Evolutionary conservation across 2,797 vertebrate species (phyloP).

Genomic region (Thamnophis elegans): DNA sequence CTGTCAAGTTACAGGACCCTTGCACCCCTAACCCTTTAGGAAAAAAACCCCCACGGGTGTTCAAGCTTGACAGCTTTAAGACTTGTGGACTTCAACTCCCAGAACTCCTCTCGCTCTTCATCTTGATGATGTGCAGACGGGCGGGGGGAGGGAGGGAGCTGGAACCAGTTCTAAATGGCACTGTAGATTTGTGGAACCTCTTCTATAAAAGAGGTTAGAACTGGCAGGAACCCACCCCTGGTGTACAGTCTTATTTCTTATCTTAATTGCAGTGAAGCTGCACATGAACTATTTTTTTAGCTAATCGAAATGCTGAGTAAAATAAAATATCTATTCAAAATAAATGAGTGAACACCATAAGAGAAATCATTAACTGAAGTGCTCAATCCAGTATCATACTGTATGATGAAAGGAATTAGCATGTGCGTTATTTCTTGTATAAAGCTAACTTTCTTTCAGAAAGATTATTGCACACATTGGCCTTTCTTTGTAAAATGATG

Average conservation of each 20-base stretch:
- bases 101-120: no score
- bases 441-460: conserved; percentile 22
- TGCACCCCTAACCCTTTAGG: no score
- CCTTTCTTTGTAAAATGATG: conserved; percentile 4
- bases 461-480: neutral
- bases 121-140: no score
- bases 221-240: no score
- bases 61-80: no score
- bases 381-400: conserved; percentile 1
- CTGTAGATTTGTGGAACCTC: no score
- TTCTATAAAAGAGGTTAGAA: no score
- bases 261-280: conserved; percentile 17
- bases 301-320: conserved; percentile 8
- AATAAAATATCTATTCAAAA: neutral
- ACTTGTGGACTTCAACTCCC: no score
- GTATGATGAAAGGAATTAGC: neutral
- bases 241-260: neutral
- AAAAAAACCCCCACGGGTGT: no score
- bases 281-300: neutral
- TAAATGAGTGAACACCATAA: neutral
- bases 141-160: no score
- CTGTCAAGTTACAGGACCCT: no score
- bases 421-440: neutral
- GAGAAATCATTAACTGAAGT: conserved; percentile 1
- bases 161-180: no score